Evolutionary conservation across 2,113 vertebrate genomes (phyloP), one percentile per base, ranked within the genome.

Genomic region (Perca flavescens): DNA sequence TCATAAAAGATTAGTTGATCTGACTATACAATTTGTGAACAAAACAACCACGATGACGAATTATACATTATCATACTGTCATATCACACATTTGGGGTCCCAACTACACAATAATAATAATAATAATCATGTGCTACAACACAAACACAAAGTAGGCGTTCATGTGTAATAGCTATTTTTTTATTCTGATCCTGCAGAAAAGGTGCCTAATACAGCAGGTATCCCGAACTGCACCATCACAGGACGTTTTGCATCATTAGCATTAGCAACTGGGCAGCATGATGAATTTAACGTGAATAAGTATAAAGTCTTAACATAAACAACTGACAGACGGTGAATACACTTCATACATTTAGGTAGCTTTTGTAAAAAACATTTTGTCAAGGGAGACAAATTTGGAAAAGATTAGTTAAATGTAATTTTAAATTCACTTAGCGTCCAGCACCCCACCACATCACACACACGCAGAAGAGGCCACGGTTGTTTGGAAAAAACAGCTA

Each of bases 211-310:
- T 9, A 43, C 1, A 72, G 40, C 17, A 65, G 50, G 54, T n/a
- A 61, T 46, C n/a, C 17, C 22, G 9, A 68, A 54, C 43, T 73
- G 58, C 75, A 88, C 57, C 69, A 70, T 82, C 72, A 25, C 40
- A 53, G 60, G 49, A 78, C 76, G 12, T 15, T 67, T 67, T 69
- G 21, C 69, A 77, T 65, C 75, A 58, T 74, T 88, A 90, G 89
- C 91, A 79, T 91, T 89, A 93, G 91, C 90, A 47, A 46, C 65
- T 4, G 47, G 47, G 31, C 46, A 80, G 15, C 50, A n/a, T 50
- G 65, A 65, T 22, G 10, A 6, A 49, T 54, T 40, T 10, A 76
- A 10, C 36, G 8, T 8, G 40, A 43, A 43, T 43, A 10, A 43
- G 40, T 43, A 9, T 5, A 15, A 71, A 47, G 17, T 62, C 21